Evolutionary conservation across 2,888 invertebrate genomes (phyloP).

Genomic region (Brachylomia viminalis): DNA sequence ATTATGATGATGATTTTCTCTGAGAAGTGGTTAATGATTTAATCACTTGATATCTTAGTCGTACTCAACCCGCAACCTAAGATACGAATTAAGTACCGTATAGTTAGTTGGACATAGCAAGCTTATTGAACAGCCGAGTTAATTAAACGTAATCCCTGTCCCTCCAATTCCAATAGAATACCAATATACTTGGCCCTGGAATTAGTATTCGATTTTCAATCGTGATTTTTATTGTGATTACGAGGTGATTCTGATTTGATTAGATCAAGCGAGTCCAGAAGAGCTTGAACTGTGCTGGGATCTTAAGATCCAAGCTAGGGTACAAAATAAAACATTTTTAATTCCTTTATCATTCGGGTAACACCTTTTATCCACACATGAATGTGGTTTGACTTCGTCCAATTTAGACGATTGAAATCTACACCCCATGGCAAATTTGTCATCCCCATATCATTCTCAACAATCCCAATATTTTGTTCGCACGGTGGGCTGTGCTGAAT

Average conservation of each 20-base stretch:
- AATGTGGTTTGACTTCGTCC: neutral
- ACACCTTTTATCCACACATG: neutral
- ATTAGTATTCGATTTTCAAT: slow-evolving; percentile 40
- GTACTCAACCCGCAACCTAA: neutral
- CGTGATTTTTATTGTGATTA: slow-evolving; percentile 36
- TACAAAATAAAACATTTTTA: neutral
- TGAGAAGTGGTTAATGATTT: slow-evolving; percentile 1
- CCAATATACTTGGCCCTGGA: slow-evolving; percentile 23
- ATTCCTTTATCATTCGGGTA: neutral
- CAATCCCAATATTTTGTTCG: slow-evolving; percentile 59
- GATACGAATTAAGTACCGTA: neutral
- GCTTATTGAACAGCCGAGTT: slow-evolving; percentile 23
- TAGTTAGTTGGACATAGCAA: neutral
- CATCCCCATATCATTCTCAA: slow-evolving; percentile 30
- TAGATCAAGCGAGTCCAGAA: neutral
- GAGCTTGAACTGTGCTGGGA: no score
- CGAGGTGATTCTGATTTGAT: slow-evolving; percentile 16
- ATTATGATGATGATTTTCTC: slow-evolving; percentile 20
- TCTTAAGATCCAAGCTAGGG: neutral
- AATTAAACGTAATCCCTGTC: slow-evolving; percentile 39
- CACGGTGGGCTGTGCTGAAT: slow-evolving; percentile 75
- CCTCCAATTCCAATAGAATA: slow-evolving; percentile 13
- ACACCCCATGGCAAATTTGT: slow-evolving; percentile 6
- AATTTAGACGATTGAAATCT: slow-evolving; percentile 8
- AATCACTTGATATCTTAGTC: neutral